phyloP scores from a whole-genome alignment of 2,797 vertebrate species.

The Eidolon dupreanum region DNA sequence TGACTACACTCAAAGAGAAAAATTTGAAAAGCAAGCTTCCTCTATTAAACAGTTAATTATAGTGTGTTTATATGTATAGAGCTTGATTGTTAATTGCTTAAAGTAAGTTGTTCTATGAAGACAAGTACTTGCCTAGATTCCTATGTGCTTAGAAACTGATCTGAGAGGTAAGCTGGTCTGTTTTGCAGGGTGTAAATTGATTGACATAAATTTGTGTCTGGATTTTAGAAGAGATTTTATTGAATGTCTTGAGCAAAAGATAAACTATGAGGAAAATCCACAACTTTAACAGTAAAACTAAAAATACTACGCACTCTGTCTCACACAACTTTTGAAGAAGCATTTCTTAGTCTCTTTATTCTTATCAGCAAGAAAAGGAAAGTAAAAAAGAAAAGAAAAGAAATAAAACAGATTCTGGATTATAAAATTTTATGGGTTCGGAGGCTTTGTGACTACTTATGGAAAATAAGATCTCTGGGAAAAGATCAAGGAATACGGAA shows the following conservation, averaged over 20 bases:
- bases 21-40: conserved; percentile 58
- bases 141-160: conserved; percentile 8
- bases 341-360: neutral
- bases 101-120: conserved; percentile 66
- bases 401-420: neutral
- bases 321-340: neutral
- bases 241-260: conserved; percentile 29
- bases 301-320: neutral
- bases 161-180: conserved; percentile 43
- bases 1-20: conserved; percentile 71
- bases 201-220: conserved; percentile 54
- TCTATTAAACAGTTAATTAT: conserved; percentile 76
- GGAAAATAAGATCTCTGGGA: conserved; percentile 29
- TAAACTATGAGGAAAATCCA: neutral
- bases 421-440: neutral
- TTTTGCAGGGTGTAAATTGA: conserved; percentile 70
- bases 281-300: neutral
- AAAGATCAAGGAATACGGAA: neutral
- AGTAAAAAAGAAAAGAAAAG: neutral
- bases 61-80: conserved; percentile 74
- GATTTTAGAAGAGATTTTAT: conserved; percentile 41
- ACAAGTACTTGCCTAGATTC: conserved; percentile 50
- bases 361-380: neutral
- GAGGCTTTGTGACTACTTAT: neutral
- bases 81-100: conserved; percentile 76